These are phyloP conservation scores for Drosophila dunni DNA, from an alignment of 1,140 invertebrate genomes.

Conservation along the genomic window DNA sequence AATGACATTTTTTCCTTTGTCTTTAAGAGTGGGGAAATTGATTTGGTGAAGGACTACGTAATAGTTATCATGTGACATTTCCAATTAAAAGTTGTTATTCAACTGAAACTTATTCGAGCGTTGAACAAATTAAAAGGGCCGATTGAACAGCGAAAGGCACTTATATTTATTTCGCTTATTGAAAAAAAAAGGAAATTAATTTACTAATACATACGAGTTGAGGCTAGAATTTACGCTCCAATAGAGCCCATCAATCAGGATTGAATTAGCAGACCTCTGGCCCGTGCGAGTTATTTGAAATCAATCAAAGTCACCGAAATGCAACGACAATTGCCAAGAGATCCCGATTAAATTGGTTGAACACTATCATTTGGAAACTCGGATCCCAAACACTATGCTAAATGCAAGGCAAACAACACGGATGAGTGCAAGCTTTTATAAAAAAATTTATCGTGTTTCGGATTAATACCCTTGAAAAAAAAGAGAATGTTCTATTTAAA, in stretches of 20 bases:
- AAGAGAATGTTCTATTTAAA: too few relatives aligned
- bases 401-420: neutral
- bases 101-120: neutral
- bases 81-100: neutral
- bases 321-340: slow-evolving; percentile 18
- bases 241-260: slow-evolving; percentile 47
- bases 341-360: slow-evolving; percentile 51
- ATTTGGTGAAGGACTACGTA: too few relatives aligned
- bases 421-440: neutral
- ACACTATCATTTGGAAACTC: slow-evolving; percentile 2
- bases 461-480: too few relatives aligned
- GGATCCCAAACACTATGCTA: neutral
- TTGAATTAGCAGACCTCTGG: slow-evolving; percentile 46
- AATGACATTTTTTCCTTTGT: too few relatives aligned
- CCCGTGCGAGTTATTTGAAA: slow-evolving; percentile 31
- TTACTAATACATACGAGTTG: neutral
- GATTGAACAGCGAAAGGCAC: neutral
- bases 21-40: too few relatives aligned
- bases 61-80: too few relatives aligned
- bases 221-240: neutral
- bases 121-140: neutral
- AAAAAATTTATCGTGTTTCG: too few relatives aligned
- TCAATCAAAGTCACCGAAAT: slow-evolving; percentile 65
- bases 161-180: neutral
- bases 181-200: neutral